phyloP scores from a whole-genome alignment of 2,113 vertebrate species.

The Cavia aperea region DNA sequence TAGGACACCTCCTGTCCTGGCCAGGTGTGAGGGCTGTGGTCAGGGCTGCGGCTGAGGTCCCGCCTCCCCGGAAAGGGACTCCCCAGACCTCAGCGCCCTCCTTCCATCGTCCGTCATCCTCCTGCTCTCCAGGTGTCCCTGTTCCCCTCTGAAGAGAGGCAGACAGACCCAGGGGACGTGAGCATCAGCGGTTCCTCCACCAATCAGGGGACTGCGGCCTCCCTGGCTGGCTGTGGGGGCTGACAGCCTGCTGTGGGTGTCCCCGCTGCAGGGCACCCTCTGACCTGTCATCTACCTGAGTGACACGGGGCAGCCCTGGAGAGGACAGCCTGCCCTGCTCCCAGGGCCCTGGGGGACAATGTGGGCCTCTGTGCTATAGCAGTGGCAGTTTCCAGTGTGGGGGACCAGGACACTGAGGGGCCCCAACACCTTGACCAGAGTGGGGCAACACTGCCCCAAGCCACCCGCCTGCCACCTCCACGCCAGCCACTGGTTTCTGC shows the following conservation, averaged over 20 bases:
- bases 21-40: background rate
- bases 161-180: background rate
- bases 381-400: background rate
- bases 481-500: background rate
- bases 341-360: background rate
- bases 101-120: background rate
- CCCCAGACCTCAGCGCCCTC: accelerated
- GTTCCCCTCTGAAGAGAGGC: background rate
- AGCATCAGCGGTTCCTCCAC: background rate
- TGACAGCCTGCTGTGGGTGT: background rate
- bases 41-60: background rate
- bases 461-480: background rate
- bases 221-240: background rate
- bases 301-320: background rate
- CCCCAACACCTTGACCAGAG: background rate
- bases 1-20: background rate
- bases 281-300: background rate
- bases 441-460: background rate
- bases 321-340: background rate
- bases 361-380: background rate
- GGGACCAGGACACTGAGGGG: background rate
- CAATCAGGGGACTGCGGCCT: background rate
- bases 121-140: background rate
- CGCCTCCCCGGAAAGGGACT: background rate
- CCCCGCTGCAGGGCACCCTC: background rate